Conservation (phyloP, 1,140 invertebrate species). For the Xylocopa sonorina region DNA sequence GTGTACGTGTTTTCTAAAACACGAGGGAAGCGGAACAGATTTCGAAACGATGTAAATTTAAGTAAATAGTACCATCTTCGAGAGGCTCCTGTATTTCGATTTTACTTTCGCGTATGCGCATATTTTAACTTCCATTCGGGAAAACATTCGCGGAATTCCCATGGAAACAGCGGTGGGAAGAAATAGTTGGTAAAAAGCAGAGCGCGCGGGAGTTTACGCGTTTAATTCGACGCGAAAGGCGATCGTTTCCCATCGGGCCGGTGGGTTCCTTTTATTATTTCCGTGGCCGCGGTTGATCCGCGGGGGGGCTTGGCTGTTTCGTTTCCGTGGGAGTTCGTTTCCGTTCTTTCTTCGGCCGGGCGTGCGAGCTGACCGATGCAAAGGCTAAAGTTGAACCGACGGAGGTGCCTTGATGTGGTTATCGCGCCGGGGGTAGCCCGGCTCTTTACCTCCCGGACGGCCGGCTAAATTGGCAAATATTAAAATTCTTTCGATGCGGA, state of each 20-base stretch:
- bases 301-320: slow-evolving; percentile 47
- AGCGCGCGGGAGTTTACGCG: slow-evolving; percentile 19
- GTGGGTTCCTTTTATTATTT: slow-evolving; percentile 42
- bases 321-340: slow-evolving; percentile 63
- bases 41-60: no score
- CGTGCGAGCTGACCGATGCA: slow-evolving; percentile 62
- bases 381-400: slow-evolving; percentile 68
- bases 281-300: slow-evolving; percentile 43
- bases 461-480: slow-evolving; percentile 72
- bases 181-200: slow-evolving; percentile 21
- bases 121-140: not conserved
- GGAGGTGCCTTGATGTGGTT: slow-evolving; percentile 71
- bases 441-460: slow-evolving; percentile 68
- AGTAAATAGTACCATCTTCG: no score
- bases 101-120: not conserved
- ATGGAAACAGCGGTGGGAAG: not conserved
- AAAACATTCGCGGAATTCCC: not conserved
- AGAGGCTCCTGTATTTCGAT: no score
- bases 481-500: slow-evolving; percentile 74
- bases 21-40: no score
- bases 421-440: slow-evolving; percentile 59
- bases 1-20: no score
- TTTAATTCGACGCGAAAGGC: slow-evolving; percentile 45
- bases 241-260: slow-evolving; percentile 15
- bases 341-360: slow-evolving; percentile 63